A percentile compares a stretch with the other conserved stretches of the same genome.
phyloP scores from a whole-genome alignment of 2,113 vertebrate genomes.

The Eulemur macaco region DNA sequence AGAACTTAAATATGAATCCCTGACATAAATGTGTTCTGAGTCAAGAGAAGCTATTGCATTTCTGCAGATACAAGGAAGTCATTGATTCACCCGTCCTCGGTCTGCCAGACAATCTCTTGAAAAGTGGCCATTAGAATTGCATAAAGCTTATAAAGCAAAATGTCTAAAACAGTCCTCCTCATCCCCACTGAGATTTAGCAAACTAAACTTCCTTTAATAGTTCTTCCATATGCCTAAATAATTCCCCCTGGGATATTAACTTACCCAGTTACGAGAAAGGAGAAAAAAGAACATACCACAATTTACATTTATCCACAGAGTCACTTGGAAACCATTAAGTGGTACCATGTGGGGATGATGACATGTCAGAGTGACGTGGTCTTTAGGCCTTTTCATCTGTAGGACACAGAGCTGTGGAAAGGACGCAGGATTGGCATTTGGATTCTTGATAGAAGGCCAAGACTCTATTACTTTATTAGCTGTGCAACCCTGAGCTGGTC shows the following conservation, averaged over 20 bases:
- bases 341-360: not conserved
- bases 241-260: constrained; percentile 15
- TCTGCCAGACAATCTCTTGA: not conserved
- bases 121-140: not conserved
- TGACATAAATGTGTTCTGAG: not conserved
- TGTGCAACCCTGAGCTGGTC: not conserved
- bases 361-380: not conserved
- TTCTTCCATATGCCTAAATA: constrained; percentile 51
- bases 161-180: not conserved
- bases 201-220: constrained; percentile 32
- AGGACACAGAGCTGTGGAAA: not conserved
- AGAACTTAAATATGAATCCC: not conserved
- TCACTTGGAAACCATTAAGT: constrained; percentile 11
- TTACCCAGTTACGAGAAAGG: constrained; percentile 21
- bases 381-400: not conserved
- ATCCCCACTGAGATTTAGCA: not conserved
- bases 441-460: not conserved
- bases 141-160: not conserved
- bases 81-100: not conserved
- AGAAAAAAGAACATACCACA: not conserved
- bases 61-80: constrained; percentile 41
- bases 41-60: not conserved
- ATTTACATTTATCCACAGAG: not conserved
- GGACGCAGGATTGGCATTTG: not conserved
- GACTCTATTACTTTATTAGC: not conserved